These are phyloP conservation scores for Eudemis profundana DNA, from an alignment of 2,888 invertebrate genomes.

Conservation along the genomic window DNA sequence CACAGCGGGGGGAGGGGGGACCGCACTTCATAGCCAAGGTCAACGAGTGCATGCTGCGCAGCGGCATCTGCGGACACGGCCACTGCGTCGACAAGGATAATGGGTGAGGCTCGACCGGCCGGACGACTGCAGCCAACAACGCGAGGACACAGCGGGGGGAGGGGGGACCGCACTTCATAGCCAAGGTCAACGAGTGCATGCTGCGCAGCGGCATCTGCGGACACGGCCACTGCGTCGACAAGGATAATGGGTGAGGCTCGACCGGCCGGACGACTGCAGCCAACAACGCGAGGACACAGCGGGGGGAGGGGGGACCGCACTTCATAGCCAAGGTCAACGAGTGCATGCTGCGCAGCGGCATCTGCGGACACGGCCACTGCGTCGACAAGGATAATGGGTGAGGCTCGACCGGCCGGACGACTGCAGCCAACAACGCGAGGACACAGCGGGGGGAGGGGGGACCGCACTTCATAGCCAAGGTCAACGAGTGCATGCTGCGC, in stretches of 20 bases:
- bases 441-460: constrained; percentile 51
- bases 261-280: constrained; percentile 73
- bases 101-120: constrained; percentile 69
- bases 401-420: constrained; percentile 70
- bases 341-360: constrained; percentile 90
- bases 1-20: constrained; percentile 50
- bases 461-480: constrained; percentile 71
- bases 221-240: constrained; percentile 90
- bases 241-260: too few species aligned
- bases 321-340: constrained; percentile 87
- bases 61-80: constrained; percentile 91
- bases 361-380: constrained; percentile 91
- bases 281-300: constrained; percentile 59
- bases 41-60: constrained; percentile 91
- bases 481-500: constrained; percentile 91
- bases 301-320: constrained; percentile 54
- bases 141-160: constrained; percentile 53
- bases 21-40: constrained; percentile 78
- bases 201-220: constrained; percentile 91
- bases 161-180: constrained; percentile 63
- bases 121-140: constrained; percentile 70
- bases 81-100: constrained; percentile 90
- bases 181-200: constrained; percentile 90
- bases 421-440: constrained; percentile 66
- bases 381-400: too few species aligned